Evolutionary conservation across 2,113 vertebrate genomes (phyloP).

Genomic region (human (Homo sapiens)): GRCh38 chr2:229427501-229428000

Average conservation of each 20-base stretch:
- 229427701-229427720: rapidly evolving
- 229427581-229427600: background rate
- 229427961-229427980: no score
- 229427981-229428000: no score
- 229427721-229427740: rapidly evolving
- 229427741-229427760: rapidly evolving
- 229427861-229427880: no score
- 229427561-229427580: no score
- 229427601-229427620: background rate
- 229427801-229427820: rapidly evolving
- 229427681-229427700: background rate
- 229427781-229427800: background rate
- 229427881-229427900: no score
- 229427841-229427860: no score
- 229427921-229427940: no score
- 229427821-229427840: no score
- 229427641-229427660: rapidly evolving
- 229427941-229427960: no score
- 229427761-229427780: background rate
- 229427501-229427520: background rate
- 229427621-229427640: background rate
- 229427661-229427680: background rate
- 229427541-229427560: background rate
- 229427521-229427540: background rate
- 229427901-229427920: no score